Base-by-base conservation (phyloP, 2,113 vertebrate species). In the Amblyornis subalaris region DNA sequence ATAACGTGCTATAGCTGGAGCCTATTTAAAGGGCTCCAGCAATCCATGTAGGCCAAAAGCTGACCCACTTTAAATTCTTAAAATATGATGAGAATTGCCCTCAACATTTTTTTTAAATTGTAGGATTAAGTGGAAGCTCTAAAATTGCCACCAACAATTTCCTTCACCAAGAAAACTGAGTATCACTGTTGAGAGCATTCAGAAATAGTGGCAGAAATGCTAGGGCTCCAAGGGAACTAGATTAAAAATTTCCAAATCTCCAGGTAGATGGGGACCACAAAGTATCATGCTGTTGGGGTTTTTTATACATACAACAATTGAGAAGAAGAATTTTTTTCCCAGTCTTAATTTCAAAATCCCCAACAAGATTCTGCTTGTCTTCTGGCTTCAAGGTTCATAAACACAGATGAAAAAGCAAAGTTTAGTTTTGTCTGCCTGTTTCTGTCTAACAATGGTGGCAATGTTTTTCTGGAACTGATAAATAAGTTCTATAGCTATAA, bases 21-120 rank as follows among this genome's bases (percentile, higher is more conserved):
- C 67, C 87, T 95, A 93, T 97, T 96, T 96, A 97, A 97, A 95
- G 93, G 65, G 35, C 79, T 92, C 35, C 71, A 95, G 96, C 94
- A 95, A 95, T 93, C 67, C 84, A 78, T 67, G 47, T 88, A 94
- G 90, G 50, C 82, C 79, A 92, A 69, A 83, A 92, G 66, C 85
- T 97, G 95, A 94, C 91, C 85, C 84, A 88, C 35, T 96, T 96
- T 87, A 94, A 87, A 92, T 77, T 55, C 58, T 64, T 58, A 71
- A 94, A 88, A 90, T 65, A 62, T 33, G 14, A 20, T 21, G 25
- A 94, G 14, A 66, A 78, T 58, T 44, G 6, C 58, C 40, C 35
- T 38, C 10, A 50, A 25, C 8, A 10, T 17, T 45, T 78, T 89
- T 79, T 12, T 2, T 0, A 12, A 33, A 47, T 44, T 84, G 10